Evolutionary conservation across 2,797 vertebrate genomes (phyloP).

Genomic region (Threskiornis aethiopicus): DNA sequence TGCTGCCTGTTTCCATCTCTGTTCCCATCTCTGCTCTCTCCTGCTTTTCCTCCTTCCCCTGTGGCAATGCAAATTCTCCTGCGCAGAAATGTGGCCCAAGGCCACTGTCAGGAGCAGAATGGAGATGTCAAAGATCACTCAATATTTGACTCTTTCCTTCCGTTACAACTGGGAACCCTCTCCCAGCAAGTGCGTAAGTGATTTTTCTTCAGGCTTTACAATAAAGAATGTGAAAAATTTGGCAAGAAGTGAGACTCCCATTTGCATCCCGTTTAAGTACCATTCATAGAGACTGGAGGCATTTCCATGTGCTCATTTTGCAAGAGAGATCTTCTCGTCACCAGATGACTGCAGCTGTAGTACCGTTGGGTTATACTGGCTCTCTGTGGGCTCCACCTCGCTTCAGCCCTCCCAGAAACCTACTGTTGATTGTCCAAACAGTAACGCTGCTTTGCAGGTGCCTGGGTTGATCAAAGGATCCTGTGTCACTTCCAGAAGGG

Average conservation of each 20-base stretch:
- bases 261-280: constrained; percentile 36
- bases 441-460: not conserved
- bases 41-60: not conserved
- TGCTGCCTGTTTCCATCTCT: not conserved
- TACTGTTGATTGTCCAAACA: not conserved
- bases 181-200: not conserved
- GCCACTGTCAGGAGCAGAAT: not conserved
- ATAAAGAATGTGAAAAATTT: constrained; percentile 35
- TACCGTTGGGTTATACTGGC: not conserved
- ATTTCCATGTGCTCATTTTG: constrained; percentile 13
- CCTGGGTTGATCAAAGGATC: not conserved
- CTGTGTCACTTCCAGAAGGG: not conserved
- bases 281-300: constrained; percentile 6
- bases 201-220: constrained; percentile 15
- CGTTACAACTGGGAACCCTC: not conserved
- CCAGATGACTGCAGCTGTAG: constrained; percentile 1
- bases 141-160: not conserved
- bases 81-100: not conserved
- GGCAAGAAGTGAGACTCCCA: not conserved
- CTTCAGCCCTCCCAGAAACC: not conserved
- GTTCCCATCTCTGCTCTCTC: not conserved
- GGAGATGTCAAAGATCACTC: not conserved
- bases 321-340: not conserved
- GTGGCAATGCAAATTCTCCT: not conserved
- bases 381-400: not conserved